phyloP scores from a whole-genome alignment of 2,888 invertebrate species.

The Dendrolimus pini region DNA sequence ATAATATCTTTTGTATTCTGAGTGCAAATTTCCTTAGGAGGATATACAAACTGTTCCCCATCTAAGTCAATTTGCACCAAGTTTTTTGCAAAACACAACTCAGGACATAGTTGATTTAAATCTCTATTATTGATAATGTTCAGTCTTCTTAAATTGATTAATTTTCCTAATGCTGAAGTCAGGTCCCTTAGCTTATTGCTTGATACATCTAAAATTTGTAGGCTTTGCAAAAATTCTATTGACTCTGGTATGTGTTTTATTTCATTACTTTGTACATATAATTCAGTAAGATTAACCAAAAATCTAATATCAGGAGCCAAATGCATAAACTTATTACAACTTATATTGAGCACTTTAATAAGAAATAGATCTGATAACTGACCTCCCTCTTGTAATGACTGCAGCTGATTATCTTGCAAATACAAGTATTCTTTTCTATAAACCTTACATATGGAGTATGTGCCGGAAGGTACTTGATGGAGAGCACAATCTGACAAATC shows the following conservation, averaged over 20 bases:
- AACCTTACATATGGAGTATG: conserved; percentile 88
- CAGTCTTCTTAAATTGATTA: conserved; percentile 78
- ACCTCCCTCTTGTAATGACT: conserved; percentile 83
- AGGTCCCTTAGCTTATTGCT: conserved; percentile 81
- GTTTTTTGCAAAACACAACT: conserved; percentile 79
- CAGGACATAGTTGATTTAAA: conserved; percentile 78
- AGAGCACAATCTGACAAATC: conserved; percentile 88
- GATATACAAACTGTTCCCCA: conserved; percentile 78
- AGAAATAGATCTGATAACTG: conserved; percentile 81
- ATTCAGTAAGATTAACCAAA: conserved; percentile 82
- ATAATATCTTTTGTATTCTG: conserved; percentile 80
- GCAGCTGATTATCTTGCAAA: conserved; percentile 82
- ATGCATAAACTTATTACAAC: conserved; percentile 78
- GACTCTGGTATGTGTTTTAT: conserved; percentile 82
- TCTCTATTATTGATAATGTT: conserved; percentile 78
- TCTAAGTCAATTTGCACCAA: conserved; percentile 80
- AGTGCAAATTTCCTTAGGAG: conserved; percentile 76
- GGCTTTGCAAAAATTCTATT: conserved; percentile 78
- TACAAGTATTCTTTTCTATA: conserved; percentile 84
- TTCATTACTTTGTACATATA: conserved; percentile 84
- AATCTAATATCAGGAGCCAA: conserved; percentile 80
- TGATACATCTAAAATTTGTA: conserved; percentile 83
- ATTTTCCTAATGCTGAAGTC: conserved; percentile 79
- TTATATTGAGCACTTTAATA: conserved; percentile 81
- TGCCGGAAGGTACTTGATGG: conserved; percentile 83